Conservation (phyloP, 2,888 invertebrate genomes). For the Spisula subtruncata region DNA sequence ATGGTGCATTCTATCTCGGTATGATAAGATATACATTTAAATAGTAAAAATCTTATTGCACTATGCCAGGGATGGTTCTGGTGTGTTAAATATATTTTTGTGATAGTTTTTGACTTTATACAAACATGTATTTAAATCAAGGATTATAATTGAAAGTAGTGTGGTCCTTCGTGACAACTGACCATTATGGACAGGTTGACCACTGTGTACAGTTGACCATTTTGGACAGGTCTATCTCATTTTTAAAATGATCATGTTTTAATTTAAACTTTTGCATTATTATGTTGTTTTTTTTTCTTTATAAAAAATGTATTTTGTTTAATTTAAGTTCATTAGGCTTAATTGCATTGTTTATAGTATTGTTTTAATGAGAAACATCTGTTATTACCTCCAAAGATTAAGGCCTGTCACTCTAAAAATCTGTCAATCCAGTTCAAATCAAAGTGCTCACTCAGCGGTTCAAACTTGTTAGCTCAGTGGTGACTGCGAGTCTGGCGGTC, state of each 20-base stretch:
- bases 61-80: neutral
- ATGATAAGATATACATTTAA: neutral
- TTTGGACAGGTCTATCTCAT: too few species aligned
- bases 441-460: too few species aligned
- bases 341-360: neutral
- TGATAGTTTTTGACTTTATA: neutral
- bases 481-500: too few species aligned
- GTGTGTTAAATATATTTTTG: neutral
- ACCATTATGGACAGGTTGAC: neutral
- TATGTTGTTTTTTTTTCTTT: neutral
- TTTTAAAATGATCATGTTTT: too few species aligned
- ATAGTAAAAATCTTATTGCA: neutral
- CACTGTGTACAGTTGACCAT: too few species aligned
- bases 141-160: neutral
- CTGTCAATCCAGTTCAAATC: too few species aligned
- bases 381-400: neutral
- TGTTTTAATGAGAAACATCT: neutral
- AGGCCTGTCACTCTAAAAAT: neutral
- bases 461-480: too few species aligned
- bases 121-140: neutral
- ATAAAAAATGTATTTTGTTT: neutral
- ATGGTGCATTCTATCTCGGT: neutral
- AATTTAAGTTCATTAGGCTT: neutral
- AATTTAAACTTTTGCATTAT: neutral
- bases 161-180: neutral